Conservation (phyloP, 2,888 invertebrate species). For the Aphodius sticticus region DNA sequence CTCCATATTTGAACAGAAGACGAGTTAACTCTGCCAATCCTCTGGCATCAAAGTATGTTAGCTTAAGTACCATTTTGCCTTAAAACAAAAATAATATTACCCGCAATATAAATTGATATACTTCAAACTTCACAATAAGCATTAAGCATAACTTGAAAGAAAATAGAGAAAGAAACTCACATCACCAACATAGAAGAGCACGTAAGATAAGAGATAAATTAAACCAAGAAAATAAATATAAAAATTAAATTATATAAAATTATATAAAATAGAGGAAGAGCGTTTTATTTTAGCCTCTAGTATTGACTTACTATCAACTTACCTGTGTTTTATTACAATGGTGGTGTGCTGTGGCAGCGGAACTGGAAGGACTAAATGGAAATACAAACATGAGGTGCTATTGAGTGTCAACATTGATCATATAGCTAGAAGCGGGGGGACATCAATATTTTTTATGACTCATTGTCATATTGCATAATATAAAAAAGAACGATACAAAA, state of each 20-base stretch:
- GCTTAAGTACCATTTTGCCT: slow-evolving; percentile 16
- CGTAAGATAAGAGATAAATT: not conserved
- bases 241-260: not conserved
- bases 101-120: too few species aligned
- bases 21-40: slow-evolving; percentile 40
- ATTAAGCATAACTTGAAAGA: not conserved
- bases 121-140: too few species aligned
- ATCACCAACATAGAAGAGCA: not conserved
- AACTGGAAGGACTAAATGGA: not conserved
- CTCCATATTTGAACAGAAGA: slow-evolving; percentile 29
- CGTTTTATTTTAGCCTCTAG: too few species aligned
- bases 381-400: not conserved
- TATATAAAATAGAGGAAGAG: not conserved
- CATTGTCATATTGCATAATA: too few species aligned
- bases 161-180: not conserved
- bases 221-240: not conserved
- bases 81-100: not conserved
- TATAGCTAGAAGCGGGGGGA: not conserved
- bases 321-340: not conserved
- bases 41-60: slow-evolving; percentile 52
- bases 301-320: not conserved
- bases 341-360: not conserved
- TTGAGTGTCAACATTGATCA: not conserved
- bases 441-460: too few species aligned
- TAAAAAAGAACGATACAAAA: too few species aligned